These are phyloP conservation scores for Melanostoma mellinum DNA, from an alignment of 2,888 invertebrate species.

Conservation along the genomic window DNA sequence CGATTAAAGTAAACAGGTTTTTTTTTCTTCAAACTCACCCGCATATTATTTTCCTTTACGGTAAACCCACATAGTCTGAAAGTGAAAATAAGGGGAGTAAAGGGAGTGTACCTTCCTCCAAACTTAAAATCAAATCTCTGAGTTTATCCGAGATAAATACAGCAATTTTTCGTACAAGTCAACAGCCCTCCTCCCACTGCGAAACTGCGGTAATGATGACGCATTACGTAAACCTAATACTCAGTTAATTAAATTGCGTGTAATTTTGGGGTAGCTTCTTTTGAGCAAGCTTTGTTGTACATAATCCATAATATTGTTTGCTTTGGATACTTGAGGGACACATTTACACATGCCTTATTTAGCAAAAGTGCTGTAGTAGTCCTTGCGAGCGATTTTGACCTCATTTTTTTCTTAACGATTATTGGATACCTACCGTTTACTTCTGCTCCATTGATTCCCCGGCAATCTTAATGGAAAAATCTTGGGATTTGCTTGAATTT, in stretches of 20 bases:
- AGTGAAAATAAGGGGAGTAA: neutral
- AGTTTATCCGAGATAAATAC: constrained; percentile 16
- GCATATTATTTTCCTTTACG: no score
- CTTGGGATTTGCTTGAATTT: neutral
- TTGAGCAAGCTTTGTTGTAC: neutral
- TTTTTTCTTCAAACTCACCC: no score
- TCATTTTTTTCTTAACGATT: constrained; percentile 1
- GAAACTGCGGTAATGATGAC: constrained; percentile 29
- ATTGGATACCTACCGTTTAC: neutral
- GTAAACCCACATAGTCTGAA: neutral
- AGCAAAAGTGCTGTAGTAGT: constrained; percentile 6
- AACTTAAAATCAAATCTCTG: constrained; percentile 5
- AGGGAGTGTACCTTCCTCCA: no score
- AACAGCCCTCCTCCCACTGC: neutral
- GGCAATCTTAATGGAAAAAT: neutral
- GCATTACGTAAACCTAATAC: constrained; percentile 31
- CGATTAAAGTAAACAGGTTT: no score
- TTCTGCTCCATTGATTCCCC: no score
- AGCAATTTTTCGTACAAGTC: constrained; percentile 6
- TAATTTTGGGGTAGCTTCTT: constrained; percentile 14
- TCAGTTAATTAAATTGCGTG: constrained; percentile 39
- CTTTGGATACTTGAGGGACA: constrained; percentile 15
- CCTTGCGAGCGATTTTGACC: neutral
- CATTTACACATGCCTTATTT: constrained; percentile 23
- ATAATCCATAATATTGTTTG: constrained; percentile 24